phyloP scores from a whole-genome alignment of 2,888 invertebrate genomes.

The Noctua comes region DNA sequence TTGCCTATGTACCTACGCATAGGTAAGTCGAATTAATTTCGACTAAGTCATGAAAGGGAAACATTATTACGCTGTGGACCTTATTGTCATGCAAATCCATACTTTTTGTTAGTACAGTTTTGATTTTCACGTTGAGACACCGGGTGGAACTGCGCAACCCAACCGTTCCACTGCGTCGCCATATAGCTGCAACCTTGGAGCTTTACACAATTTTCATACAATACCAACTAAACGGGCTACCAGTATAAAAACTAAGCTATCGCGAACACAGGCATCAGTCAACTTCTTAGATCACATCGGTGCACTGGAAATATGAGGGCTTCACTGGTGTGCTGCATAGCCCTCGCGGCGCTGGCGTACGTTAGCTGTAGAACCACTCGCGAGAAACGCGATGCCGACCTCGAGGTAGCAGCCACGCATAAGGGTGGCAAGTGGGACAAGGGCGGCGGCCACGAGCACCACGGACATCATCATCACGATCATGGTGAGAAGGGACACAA shows the following conservation, averaged over 20 bases:
- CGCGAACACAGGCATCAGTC: conserved; percentile 81
- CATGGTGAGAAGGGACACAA: conserved; percentile 94
- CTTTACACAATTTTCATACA: conserved; percentile 88
- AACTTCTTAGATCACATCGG: conserved; percentile 76
- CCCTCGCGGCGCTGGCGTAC: conserved; percentile 88
- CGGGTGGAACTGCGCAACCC: conserved; percentile 80
- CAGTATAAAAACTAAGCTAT: conserved; percentile 85
- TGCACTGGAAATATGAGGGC: conserved; percentile 83
- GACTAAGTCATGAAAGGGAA: background rate
- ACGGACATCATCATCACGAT: conserved; percentile 91
- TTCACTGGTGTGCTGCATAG: conserved; percentile 83
- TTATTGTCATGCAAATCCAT: conserved; percentile 36
- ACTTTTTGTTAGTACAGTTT: conserved; percentile 51
- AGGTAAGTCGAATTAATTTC: background rate
- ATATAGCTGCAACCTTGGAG: conserved; percentile 85
- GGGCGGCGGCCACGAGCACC: conserved; percentile 92
- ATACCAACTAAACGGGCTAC: conserved; percentile 79
- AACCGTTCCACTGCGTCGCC: conserved; percentile 73
- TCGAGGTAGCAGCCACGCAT: conserved; percentile 87
- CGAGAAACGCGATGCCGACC: conserved; percentile 87
- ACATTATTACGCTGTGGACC: conserved; percentile 4
- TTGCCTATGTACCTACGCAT: background rate
- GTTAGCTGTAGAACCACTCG: conserved; percentile 88
- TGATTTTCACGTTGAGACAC: conserved; percentile 80
- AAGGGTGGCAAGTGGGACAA: conserved; percentile 87